Conservation (phyloP, 1,140 invertebrate genomes). For the Dinoponera quadriceps region DNA sequence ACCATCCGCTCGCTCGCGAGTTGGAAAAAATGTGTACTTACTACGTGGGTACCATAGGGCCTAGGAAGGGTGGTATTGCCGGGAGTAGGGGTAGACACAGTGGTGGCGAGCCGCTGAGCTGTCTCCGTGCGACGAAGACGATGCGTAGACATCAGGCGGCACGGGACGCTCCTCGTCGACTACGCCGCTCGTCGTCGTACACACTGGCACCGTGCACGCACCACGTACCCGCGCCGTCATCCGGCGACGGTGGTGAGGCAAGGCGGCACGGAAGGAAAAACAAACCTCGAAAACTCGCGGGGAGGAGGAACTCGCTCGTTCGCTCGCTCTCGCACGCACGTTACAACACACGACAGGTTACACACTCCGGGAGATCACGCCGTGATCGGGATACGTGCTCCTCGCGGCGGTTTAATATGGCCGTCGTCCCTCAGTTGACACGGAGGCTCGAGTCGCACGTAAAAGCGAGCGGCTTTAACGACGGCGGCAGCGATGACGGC, state of each 20-base stretch:
- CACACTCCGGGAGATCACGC: neutral
- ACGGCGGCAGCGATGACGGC: neutral
- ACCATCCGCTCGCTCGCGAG: too few relatives aligned
- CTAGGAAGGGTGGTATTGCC: conserved; percentile 72
- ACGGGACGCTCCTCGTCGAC: conserved; percentile 62
- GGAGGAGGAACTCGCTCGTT: neutral
- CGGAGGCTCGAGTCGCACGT: conserved; percentile 73
- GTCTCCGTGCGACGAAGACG: conserved; percentile 67
- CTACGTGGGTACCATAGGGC: conserved; percentile 70
- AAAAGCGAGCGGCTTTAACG: conserved; percentile 30
- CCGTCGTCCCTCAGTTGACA: conserved; percentile 81
- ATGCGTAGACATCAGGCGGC: conserved; percentile 75
- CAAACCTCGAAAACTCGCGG: neutral
- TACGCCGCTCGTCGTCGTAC: conserved; percentile 57
- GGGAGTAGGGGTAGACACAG: conserved; percentile 66
- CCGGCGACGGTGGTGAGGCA: conserved; percentile 49
- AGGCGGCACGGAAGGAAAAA: conserved; percentile 15
- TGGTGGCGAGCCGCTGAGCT: conserved; percentile 66
- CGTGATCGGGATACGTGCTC: neutral
- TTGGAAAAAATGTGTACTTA: conserved; percentile 63
- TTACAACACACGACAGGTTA: neutral
- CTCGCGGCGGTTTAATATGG: conserved; percentile 81
- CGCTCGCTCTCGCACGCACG: conserved; percentile 36
- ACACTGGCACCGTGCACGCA: conserved; percentile 64
- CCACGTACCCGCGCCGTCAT: conserved; percentile 67